These are phyloP conservation scores for Mus pahari DNA, from an alignment of 2,113 vertebrate species.

Conservation along the genomic window DNA sequence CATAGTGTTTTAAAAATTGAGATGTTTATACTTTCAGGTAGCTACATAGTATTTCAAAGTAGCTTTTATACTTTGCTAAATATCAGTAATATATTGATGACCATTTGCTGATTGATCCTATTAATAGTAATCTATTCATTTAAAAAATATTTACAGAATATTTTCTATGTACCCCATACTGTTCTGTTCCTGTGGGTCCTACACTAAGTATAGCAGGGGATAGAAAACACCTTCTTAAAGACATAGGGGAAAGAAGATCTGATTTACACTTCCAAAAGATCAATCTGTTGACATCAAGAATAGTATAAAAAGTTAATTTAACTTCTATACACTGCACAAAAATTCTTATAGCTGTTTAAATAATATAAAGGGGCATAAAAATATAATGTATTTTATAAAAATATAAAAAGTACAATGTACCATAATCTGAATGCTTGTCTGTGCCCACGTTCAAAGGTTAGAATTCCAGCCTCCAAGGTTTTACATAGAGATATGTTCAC, in stretches of 20 bases:
- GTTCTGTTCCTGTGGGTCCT: neutral
- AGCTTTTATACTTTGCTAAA: slow-evolving; percentile 19
- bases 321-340: neutral
- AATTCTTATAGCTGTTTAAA: neutral
- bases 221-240: neutral
- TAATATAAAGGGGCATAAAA: neutral
- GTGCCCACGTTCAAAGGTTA: neutral
- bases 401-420: neutral
- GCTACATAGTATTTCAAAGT: neutral
- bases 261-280: slow-evolving; percentile 42
- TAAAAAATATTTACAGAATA: neutral
- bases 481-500: neutral
- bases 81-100: neutral
- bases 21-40: neutral
- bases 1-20: neutral
- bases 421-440: neutral
- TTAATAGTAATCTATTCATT: neutral
- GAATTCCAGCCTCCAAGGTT: neutral
- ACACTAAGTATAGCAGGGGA: neutral
- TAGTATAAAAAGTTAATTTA: slow-evolving; percentile 21
- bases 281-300: neutral
- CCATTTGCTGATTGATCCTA: neutral
- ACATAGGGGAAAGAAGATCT: neutral
- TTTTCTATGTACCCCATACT: neutral
- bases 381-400: neutral